A percentile compares a stretch with the other conserved stretches of the same genome.
These are phyloP conservation scores for Drosophila diplacantha DNA, from an alignment of 2,888 invertebrate genomes.

Conservation along the genomic window DNA sequence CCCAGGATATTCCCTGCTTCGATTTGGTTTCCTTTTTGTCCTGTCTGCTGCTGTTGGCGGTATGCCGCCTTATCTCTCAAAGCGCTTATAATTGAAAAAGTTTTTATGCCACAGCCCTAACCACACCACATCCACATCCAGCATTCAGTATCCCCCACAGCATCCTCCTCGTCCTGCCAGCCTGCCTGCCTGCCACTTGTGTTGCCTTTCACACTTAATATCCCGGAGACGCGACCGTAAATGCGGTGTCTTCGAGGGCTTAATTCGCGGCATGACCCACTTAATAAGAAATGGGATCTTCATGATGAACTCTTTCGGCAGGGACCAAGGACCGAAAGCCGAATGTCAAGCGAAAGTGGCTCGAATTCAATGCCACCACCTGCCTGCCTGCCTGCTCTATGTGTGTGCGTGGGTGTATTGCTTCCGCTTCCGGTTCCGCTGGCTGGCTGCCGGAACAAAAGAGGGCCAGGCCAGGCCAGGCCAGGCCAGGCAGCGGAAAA, in stretches of 20 bases:
- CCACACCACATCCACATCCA: conserved; percentile 15
- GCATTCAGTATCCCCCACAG: background rate
- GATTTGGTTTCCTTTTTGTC: no score
- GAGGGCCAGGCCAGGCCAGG: background rate
- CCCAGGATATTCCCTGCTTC: background rate
- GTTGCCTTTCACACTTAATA: conserved; percentile 60
- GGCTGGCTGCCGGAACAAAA: conserved; percentile 42
- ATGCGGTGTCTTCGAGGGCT: conserved; percentile 10
- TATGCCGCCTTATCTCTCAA: conserved; percentile 42
- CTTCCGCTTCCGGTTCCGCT: conserved; percentile 55
- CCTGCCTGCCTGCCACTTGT: conserved; percentile 38
- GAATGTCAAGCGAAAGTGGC: conserved; percentile 2
- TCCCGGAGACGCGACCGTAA: conserved; percentile 25
- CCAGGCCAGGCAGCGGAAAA: conserved; percentile 55
- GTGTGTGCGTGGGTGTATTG: conserved; percentile 41
- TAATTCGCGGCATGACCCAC: conserved; percentile 16
- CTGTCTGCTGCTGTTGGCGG: conserved; percentile 3
- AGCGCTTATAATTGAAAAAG: conserved; percentile 65
- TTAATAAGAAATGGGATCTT: conserved; percentile 22
- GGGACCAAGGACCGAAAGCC: background rate
- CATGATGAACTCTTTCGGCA: conserved; percentile 18
- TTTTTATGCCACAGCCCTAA: conserved; percentile 41
- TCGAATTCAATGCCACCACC: conserved; percentile 8
- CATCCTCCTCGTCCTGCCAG: background rate
- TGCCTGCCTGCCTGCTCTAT: conserved; percentile 3